Base-by-base conservation (phyloP, 1,140 invertebrate species). In the Eupristina koningsbergeri region DNA sequence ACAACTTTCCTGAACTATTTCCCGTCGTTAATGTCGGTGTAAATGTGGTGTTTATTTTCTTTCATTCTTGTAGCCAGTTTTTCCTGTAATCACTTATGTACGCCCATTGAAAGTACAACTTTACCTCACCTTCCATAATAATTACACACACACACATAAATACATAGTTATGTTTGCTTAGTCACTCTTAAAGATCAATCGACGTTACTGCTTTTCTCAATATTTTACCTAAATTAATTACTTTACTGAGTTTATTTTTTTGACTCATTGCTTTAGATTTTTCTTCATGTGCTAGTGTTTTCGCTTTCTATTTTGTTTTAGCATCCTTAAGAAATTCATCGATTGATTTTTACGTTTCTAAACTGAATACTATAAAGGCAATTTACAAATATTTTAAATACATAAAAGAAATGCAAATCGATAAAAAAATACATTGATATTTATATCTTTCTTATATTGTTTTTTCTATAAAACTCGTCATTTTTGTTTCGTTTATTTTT, bases 161-260 rank as follows among this genome's bases (percentile, higher is more conserved):
- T 22, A 29, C 50, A 31, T 64, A 7, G 69, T 39, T 64, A n/a
- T 6, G 39, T 36, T 73, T n/a, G 78, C 36, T n/a, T 77, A 31
- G 39, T 13, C 74, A 13, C 41, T 76, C 45, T 31, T 29, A 31
- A n/a, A 76, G 83, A 84, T 84, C 83, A 84, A 84, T 84, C 83
- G 83, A 84, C 83, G 50, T 84, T 69, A 39, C 50, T 73, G 34
- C 63, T 73, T 76, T 61, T 80, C 45, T 78, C 47, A 50, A 26
- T 81, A 64, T 71, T 45, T n/a, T 15, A 36, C 64, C 0, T 5
- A 69, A 2, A 13, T 39, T 69, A 15, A 6, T 0, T n/a, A 1
- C 8, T 3, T 11, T 3, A 31, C 3, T 29, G 29, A 0, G 29
- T 29, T 3, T 64, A 50, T 50, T 17, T 7, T 50, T 7, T 17